Conservation (phyloP, 2,888 invertebrate genomes). For the Melipona beecheii region DNA sequence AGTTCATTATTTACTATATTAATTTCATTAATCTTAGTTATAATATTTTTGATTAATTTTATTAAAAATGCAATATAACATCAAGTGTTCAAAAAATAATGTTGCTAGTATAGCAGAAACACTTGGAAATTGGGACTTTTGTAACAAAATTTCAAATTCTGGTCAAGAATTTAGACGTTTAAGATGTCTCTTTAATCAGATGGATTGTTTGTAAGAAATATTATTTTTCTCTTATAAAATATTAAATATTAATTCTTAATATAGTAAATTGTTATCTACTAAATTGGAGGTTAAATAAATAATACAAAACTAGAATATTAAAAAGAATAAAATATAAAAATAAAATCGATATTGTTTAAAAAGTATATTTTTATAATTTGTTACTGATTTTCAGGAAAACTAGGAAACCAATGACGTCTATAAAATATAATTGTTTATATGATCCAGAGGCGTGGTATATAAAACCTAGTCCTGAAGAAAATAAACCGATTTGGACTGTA, state of each 20-base stretch:
- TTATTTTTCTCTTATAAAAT: neutral
- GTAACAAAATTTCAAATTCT: slow-evolving; percentile 68
- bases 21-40: neutral
- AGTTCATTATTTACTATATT: neutral
- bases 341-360: neutral
- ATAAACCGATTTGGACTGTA: slow-evolving; percentile 77
- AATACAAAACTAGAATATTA: neutral
- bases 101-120: slow-evolving; percentile 78
- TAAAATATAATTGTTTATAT: slow-evolving; percentile 74
- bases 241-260: neutral
- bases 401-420: slow-evolving; percentile 62
- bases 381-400: slow-evolving; percentile 45
- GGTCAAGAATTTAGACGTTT: slow-evolving; percentile 78
- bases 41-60: neutral
- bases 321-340: neutral
- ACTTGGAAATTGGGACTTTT: slow-evolving; percentile 81
- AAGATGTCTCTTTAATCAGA: slow-evolving; percentile 76
- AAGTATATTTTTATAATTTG: neutral
- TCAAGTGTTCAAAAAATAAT: slow-evolving; percentile 72
- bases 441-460: slow-evolving; percentile 76
- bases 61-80: slow-evolving; percentile 60
- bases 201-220: slow-evolving; percentile 75
- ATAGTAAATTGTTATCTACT: neutral
- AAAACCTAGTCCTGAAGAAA: slow-evolving; percentile 76
- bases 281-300: neutral